A percentile compares a stretch with the other conserved stretches of the same genome.
Conservation (phyloP, 2,888 invertebrate genomes). For the Eupithecia centaureata region DNA sequence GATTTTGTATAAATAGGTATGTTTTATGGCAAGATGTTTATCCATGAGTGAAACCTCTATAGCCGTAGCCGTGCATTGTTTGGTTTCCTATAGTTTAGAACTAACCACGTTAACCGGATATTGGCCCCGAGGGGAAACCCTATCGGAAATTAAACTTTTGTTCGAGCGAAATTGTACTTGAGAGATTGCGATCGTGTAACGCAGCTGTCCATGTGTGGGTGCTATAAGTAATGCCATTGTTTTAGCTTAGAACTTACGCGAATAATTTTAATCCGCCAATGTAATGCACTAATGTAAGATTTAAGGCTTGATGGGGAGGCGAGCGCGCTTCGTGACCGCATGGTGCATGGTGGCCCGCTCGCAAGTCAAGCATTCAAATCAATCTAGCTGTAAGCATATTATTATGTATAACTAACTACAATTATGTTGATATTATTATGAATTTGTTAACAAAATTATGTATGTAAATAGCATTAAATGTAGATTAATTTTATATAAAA, state of each 20-base stretch:
- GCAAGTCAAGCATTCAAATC: conserved; percentile 48
- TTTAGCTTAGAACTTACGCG: conserved; percentile 46
- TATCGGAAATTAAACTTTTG: conserved; percentile 42
- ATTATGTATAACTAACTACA: conserved; percentile 50
- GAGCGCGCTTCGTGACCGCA: conserved; percentile 19
- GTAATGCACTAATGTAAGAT: conserved; percentile 44
- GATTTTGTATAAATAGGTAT: neutral
- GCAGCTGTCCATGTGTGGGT: conserved; percentile 54
- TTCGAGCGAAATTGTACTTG: conserved; percentile 41
- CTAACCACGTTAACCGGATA: conserved; percentile 49
- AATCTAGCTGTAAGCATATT: conserved; percentile 57
- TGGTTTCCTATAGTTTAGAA: conserved; percentile 52
- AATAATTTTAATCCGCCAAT: conserved; percentile 51
- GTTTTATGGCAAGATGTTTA: conserved; percentile 1
- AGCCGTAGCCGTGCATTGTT: conserved; percentile 37
- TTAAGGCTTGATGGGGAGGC: conserved; percentile 30
- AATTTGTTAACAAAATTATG: conserved; percentile 67
- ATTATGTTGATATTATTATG: conserved; percentile 69
- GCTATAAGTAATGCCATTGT: conserved; percentile 62
- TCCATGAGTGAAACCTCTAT: conserved; percentile 36
- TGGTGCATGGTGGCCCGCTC: conserved; percentile 30
- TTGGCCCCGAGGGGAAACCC: conserved; percentile 37
- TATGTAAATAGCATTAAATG: conserved; percentile 60
- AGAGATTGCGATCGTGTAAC: conserved; percentile 50
- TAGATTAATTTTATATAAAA: conserved; percentile 55